These are phyloP conservation scores for Acanthopleura granulata DNA, from an alignment of 2,888 invertebrate genomes.

Conservation along the genomic window DNA sequence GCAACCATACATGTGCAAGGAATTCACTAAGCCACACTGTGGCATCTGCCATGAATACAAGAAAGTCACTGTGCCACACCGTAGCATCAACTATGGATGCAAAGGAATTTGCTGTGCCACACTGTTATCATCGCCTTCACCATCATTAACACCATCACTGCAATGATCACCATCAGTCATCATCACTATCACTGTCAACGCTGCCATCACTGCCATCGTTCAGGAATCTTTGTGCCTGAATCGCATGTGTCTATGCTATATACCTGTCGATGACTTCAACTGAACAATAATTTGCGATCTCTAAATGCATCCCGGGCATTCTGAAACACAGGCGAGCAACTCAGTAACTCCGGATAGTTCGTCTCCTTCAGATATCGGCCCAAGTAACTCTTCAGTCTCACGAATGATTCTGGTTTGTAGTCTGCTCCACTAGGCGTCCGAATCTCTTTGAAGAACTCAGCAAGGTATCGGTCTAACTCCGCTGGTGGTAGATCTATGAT, in stretches of 20 bases:
- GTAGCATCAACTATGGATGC: too few species aligned
- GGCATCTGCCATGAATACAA: too few species aligned
- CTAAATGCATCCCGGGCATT: not conserved
- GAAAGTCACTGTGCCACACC: too few species aligned
- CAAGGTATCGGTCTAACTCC: not conserved
- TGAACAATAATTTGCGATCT: not conserved
- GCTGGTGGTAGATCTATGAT: not conserved
- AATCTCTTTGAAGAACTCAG: not conserved
- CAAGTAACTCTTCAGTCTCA: not conserved
- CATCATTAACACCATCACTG: not conserved
- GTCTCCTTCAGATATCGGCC: not conserved
- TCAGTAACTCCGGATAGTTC: not conserved
- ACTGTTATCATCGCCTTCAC: too few species aligned
- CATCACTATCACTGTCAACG: conserved; percentile 27
- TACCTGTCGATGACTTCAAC: too few species aligned
- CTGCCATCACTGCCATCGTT: conserved; percentile 22
- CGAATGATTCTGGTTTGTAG: not conserved
- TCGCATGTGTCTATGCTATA: too few species aligned
- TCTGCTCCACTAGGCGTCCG: not conserved
- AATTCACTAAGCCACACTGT: too few species aligned
- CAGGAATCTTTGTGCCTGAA: too few species aligned
- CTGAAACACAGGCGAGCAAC: not conserved
- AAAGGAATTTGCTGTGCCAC: too few species aligned
- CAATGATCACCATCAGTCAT: conserved; percentile 21
- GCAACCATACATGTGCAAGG: too few species aligned